A percentile compares a stretch with the other conserved stretches of the same genome.
Evolutionary conservation across 2,113 vertebrate genomes (phyloP).

Genomic region (Chaetodon trifascialis): DNA sequence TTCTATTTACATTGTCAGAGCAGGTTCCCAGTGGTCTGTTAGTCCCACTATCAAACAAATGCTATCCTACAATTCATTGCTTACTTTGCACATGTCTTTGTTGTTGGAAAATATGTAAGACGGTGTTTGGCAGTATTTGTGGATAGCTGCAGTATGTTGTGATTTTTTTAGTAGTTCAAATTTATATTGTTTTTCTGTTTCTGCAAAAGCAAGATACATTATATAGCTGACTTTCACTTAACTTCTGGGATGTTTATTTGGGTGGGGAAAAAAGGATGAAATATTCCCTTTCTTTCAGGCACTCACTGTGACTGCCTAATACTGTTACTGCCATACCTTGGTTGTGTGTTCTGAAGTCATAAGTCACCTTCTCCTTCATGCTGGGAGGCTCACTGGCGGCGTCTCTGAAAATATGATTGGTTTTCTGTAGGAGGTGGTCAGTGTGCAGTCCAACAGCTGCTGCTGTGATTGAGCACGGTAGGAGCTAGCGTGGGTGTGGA

Average conservation of each 20-base stretch:
- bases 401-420: constrained; percentile 70
- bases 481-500: constrained; percentile 59
- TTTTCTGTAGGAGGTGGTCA: constrained; percentile 69
- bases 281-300: constrained; percentile 22
- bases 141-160: neutral
- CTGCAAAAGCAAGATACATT: neutral
- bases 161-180: neutral
- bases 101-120: constrained; percentile 11
- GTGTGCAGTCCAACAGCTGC: constrained; percentile 61
- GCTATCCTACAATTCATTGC: constrained; percentile 36
- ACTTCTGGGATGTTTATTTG: constrained; percentile 36
- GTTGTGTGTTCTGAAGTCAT: constrained; percentile 50
- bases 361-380: constrained; percentile 59
- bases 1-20: constrained; percentile 57
- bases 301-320: constrained; percentile 18
- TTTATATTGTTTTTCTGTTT: neutral
- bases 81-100: constrained; percentile 30
- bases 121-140: constrained; percentile 10
- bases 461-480: constrained; percentile 71
- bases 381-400: constrained; percentile 43
- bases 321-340: constrained; percentile 28
- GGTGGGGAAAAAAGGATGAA: neutral
- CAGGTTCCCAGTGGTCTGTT: constrained; percentile 54
- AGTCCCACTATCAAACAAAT: constrained; percentile 36
- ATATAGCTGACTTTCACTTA: constrained; percentile 24